These are phyloP conservation scores for Aplocera efformata DNA, from an alignment of 2,888 invertebrate genomes.

Conservation along the genomic window DNA sequence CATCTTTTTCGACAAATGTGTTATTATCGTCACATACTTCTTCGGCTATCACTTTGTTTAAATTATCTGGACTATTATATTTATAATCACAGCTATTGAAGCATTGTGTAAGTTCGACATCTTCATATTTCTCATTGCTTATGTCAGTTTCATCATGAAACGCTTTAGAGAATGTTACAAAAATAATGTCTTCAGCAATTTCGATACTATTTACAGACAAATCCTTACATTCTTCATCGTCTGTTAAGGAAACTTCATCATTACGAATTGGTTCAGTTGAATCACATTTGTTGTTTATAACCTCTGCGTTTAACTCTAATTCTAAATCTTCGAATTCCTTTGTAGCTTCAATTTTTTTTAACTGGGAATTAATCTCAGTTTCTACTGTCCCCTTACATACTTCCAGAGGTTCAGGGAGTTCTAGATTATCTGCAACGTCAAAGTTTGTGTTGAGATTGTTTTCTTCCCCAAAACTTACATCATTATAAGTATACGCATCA, in stretches of 20 bases:
- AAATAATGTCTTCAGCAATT: conserved; percentile 22
- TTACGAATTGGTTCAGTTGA: neutral
- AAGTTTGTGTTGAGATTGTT: neutral
- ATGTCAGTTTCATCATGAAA: neutral
- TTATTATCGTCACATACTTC: conserved; percentile 31
- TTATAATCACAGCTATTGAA: neutral
- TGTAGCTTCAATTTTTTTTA: too few species aligned
- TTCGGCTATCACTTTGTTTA: neutral
- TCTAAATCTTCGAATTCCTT: conserved; percentile 15
- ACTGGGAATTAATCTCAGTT: neutral
- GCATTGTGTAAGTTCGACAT: neutral
- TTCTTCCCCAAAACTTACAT: neutral
- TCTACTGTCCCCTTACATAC: neutral
- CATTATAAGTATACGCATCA: neutral
- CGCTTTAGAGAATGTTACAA: conserved; percentile 28
- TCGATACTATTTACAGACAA: conserved; percentile 19
- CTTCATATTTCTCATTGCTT: neutral
- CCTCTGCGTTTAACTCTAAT: conserved; percentile 4
- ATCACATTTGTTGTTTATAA: conserved; percentile 1
- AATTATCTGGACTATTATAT: neutral
- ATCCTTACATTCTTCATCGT: conserved; percentile 23
- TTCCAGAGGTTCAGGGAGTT: too few species aligned
- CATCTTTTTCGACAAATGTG: neutral
- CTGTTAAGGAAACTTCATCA: conserved; percentile 16
- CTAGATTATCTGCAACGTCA: neutral